These are phyloP conservation scores for Trematomus bernacchii DNA, from an alignment of 2,797 vertebrate genomes.

Conservation along the genomic window DNA sequence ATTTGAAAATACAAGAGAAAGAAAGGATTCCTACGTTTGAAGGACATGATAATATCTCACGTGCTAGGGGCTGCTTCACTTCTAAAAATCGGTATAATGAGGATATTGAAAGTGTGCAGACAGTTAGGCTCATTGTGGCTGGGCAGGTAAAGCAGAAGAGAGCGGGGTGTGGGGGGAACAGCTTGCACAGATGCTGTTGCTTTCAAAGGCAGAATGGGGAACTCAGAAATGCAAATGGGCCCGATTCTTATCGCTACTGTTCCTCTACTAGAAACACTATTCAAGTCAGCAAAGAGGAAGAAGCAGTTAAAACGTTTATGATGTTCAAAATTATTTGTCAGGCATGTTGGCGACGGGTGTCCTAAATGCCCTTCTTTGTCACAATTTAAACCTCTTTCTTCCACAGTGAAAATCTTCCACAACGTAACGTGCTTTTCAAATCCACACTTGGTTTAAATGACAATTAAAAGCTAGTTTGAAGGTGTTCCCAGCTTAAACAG, in stretches of 20 bases:
- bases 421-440: constrained; percentile 6
- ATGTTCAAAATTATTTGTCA: constrained; percentile 21
- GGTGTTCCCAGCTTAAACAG: constrained; percentile 32
- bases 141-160: constrained; percentile 80
- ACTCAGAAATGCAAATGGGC: constrained; percentile 83
- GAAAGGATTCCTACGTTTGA: not conserved
- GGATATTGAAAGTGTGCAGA: constrained; percentile 46
- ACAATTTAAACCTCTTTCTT: not conserved
- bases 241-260: constrained; percentile 70
- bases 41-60: not conserved
- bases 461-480: constrained; percentile 10
- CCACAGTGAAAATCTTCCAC: not conserved
- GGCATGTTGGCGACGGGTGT: not conserved
- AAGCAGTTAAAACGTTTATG: constrained; percentile 30
- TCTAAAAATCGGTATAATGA: constrained; percentile 31
- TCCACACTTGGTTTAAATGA: constrained; percentile 28
- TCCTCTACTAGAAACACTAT: constrained; percentile 72
- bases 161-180: constrained; percentile 43
- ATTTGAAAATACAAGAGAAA: constrained; percentile 2
- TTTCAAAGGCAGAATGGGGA: constrained; percentile 79
- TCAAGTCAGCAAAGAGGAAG: constrained; percentile 69
- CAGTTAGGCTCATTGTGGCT: constrained; percentile 48
- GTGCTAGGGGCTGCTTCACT: not conserved
- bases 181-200: constrained; percentile 60
- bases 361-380: not conserved